Conservation (phyloP, 2,888 invertebrate genomes). For the Tachystola acroxantha region DNA sequence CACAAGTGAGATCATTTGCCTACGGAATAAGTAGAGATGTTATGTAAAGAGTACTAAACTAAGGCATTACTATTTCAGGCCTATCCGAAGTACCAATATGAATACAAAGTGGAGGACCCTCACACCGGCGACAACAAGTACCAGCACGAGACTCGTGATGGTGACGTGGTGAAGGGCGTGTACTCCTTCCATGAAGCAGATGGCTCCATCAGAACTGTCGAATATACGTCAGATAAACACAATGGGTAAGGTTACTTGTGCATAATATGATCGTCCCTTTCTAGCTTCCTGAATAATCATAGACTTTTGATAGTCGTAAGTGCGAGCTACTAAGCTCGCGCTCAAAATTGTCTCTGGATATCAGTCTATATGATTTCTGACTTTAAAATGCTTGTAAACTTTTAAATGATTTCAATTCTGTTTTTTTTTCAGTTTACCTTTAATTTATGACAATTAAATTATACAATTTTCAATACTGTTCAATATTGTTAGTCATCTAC, state of each 20-base stretch:
- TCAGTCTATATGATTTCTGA: no score
- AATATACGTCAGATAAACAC: conserved; percentile 79
- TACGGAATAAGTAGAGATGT: conserved; percentile 29
- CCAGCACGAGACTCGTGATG: conserved; percentile 78
- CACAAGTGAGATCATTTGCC: conserved; percentile 19
- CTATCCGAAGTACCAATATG: conserved; percentile 78
- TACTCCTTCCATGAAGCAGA: conserved; percentile 80
- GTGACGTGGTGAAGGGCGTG: conserved; percentile 81
- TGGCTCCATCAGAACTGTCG: conserved; percentile 79
- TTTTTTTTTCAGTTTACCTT: no score
- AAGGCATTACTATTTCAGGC: conserved; percentile 42
- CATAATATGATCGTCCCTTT: no score
- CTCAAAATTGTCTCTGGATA: no score
- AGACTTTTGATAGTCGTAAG: no score
- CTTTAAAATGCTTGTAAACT: no score
- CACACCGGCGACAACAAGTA: conserved; percentile 81
- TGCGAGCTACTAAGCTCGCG: no score
- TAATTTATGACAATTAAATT: no score
- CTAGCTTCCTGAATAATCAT: no score
- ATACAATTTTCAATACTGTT: no score
- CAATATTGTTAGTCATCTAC: no score
- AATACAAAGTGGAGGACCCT: conserved; percentile 80
- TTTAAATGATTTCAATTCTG: no score
- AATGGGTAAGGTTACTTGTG: conserved; percentile 63
- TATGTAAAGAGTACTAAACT: conserved; percentile 24